Conservation (phyloP, 64 coral and sea anemone species). For the Montipora capricornis region DNA sequence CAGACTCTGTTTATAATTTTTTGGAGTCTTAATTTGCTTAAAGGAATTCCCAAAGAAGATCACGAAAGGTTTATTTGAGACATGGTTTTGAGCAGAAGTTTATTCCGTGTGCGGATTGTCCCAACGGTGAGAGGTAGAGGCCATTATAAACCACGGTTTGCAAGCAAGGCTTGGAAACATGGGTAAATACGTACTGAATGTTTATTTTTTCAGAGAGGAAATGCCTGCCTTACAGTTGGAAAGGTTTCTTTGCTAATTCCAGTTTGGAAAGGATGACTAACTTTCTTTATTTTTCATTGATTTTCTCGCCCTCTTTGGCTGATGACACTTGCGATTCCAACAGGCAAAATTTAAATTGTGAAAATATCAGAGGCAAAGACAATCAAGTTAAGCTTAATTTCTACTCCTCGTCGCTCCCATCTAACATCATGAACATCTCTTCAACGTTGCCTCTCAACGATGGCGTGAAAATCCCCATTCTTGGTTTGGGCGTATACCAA, state of each 20-base stretch:
- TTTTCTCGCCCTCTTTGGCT: background rate
- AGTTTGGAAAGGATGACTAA: background rate
- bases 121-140: background rate
- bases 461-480: conserved; percentile 81
- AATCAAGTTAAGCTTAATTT: background rate
- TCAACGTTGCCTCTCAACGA: conserved; percentile 81
- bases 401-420: background rate
- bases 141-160: background rate
- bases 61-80: background rate
- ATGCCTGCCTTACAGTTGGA: background rate
- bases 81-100: background rate
- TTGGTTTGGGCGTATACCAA: conserved; percentile 89
- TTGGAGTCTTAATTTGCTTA: background rate
- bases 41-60: background rate
- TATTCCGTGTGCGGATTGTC: background rate
- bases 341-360: background rate
- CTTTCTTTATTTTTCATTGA: background rate
- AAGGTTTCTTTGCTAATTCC: background rate
- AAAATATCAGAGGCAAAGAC: background rate
- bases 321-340: conserved; percentile 13
- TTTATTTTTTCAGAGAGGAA: background rate
- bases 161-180: conserved; percentile 17
- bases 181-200: background rate
- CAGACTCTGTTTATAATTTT: background rate
- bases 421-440: conserved; percentile 36